Evolutionary conservation across 2,888 invertebrate genomes (phyloP).

Genomic region (Morinoia aosen): DNA sequence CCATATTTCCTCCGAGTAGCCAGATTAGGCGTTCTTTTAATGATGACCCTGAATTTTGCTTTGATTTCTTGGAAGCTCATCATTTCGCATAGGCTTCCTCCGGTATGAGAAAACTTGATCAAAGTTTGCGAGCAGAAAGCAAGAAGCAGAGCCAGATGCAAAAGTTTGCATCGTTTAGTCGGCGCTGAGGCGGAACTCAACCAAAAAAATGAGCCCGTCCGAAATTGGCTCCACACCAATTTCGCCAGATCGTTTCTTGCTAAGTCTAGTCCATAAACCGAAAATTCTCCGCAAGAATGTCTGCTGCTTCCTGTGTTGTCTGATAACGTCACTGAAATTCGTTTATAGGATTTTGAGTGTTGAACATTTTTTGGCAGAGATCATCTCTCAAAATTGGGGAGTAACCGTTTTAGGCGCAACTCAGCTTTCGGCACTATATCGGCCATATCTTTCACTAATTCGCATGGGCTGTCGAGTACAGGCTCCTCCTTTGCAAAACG

Average conservation of each 20-base stretch:
- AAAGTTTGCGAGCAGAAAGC: neutral
- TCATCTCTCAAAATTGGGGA: neutral
- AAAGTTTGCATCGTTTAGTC: slow-evolving; percentile 29
- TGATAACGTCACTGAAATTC: neutral
- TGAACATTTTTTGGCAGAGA: neutral
- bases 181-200: neutral
- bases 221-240: slow-evolving; percentile 4
- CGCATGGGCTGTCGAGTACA: slow-evolving; percentile 45
- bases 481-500: slow-evolving; percentile 22
- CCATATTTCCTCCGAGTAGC: neutral
- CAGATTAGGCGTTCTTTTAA: neutral
- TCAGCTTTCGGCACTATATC: neutral
- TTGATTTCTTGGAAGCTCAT: neutral
- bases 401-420: neutral
- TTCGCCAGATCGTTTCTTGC: neutral
- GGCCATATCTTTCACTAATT: slow-evolving; percentile 48
- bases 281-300: neutral
- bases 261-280: neutral
- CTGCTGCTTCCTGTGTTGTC: neutral
- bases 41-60: neutral
- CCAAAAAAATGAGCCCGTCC: slow-evolving; percentile 1
- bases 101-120: neutral
- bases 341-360: neutral
- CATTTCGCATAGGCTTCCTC: neutral
- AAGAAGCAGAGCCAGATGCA: slow-evolving; percentile 30